These are phyloP conservation scores for Campoletis raptor DNA, from an alignment of 2,888 invertebrate species.

Conservation along the genomic window DNA sequence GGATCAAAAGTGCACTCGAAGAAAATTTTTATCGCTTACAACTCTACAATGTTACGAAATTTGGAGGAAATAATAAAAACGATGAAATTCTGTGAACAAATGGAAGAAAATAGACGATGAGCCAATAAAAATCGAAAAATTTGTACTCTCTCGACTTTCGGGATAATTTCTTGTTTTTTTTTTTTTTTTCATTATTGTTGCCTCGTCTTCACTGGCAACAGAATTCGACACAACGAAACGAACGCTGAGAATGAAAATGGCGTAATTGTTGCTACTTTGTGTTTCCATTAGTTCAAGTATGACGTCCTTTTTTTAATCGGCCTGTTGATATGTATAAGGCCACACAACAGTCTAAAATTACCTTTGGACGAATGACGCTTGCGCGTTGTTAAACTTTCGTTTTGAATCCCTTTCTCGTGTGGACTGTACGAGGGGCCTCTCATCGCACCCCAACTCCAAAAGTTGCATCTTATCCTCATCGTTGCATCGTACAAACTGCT, in stretches of 20 bases:
- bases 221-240: background rate
- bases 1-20: background rate
- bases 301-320: conserved; percentile 3
- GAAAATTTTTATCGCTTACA: background rate
- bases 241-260: background rate
- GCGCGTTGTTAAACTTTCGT: conserved; percentile 34
- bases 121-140: conserved; percentile 21
- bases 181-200: conserved; percentile 40
- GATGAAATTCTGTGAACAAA: background rate
- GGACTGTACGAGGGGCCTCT: conserved; percentile 22
- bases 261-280: background rate
- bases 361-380: conserved; percentile 70
- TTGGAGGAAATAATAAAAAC: background rate
- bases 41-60: conserved; percentile 10
- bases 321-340: conserved; percentile 28
- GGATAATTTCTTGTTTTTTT: conserved; percentile 16
- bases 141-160: background rate
- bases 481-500: conserved; percentile 6
- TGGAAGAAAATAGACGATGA: background rate
- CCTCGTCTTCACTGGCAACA: conserved; percentile 29
- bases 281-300: background rate
- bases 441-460: conserved; percentile 3
- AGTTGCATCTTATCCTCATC: background rate
- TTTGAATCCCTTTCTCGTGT: conserved; percentile 22
- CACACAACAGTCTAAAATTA: conserved; percentile 75